phyloP scores from a whole-genome alignment of 2,113 vertebrate genomes.

The Otocyon megalotis region DNA sequence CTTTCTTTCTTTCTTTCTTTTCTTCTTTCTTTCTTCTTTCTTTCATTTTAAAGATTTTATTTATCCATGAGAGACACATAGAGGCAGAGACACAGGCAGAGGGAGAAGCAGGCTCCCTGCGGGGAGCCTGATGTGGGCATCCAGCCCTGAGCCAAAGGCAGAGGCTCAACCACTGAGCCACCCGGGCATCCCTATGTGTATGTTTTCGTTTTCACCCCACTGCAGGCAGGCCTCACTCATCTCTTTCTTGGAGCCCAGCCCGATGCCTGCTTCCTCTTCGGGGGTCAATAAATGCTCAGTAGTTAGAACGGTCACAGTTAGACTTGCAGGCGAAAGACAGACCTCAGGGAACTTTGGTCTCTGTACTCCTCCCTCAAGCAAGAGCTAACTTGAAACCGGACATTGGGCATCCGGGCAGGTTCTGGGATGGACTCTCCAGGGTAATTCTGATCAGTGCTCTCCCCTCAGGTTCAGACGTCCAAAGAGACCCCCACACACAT shows the following conservation, averaged over 20 bases:
- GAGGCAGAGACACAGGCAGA: no score
- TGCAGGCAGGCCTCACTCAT: background rate
- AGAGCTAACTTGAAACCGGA: background rate
- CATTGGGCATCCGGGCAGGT: background rate
- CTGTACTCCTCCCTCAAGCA: background rate
- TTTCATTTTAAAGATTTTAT: no score
- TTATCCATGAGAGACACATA: no score
- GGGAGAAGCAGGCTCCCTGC: no score
- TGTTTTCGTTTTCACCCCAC: background rate
- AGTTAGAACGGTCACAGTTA: background rate
- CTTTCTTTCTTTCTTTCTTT: no score
- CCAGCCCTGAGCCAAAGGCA: no score
- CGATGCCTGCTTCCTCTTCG: background rate
- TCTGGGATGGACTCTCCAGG: background rate
- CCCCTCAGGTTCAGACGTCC: background rate
- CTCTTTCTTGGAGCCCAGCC: background rate
- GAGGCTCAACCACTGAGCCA: no score
- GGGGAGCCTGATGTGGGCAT: no score
- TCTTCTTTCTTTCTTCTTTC: no score
- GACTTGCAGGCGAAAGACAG: background rate
- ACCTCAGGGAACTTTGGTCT: conserved; percentile 12
- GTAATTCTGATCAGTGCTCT: background rate
- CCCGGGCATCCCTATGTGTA: no score
- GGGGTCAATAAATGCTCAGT: background rate
- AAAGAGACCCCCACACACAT: background rate